Base-by-base conservation (phyloP, 2,888 invertebrate species). In the Tetheella fluctuosa region DNA sequence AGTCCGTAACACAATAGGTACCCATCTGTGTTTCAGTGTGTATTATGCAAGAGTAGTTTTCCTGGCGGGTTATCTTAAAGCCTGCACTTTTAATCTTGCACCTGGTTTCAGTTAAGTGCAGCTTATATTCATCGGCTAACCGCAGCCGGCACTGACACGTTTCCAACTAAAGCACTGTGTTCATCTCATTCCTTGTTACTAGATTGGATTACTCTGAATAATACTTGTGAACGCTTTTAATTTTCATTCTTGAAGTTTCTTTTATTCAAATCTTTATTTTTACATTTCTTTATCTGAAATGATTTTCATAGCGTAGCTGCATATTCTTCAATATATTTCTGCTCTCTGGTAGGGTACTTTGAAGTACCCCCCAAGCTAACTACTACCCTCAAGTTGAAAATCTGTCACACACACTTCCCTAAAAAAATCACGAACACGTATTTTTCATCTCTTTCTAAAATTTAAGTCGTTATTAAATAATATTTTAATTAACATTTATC, bases 81-180 rank as follows among this genome's bases (percentile, higher is more conserved):
- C 79, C 64, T 83, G 78, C 85, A 87, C 85, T 89, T 85, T 88
- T 86, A 86, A 85, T 85, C 79, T 70, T 74, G 78, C 90, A 89
- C 88, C 90, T 89, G 90, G 69, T 81, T 74, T 76, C 85, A 65
- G 73, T 71, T 89, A 89, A 90, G 90, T 89, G 90, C 90, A 87
- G 65, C 69, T 74, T 76, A 73, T 71, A 70, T 71, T 70, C 68
- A 65, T 63, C 55, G 59, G 64, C 59, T 67, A 67, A 62, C 61
- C 52, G 59, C 59, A 62, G 67, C 61, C 62, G 57, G 28, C 48
- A 52, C 57, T 59, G 61, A 58, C 10, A n/a, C 69, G 59, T 69
- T 74, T 74, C 68, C 68, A 70, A 59, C 68, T 68, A 54, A 34
- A 59, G 64, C 63, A 72, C 67, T 55, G 68, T 64, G 68, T 65